Evolutionary conservation across 2,797 vertebrate genomes (phyloP), one percentile per base, ranked within the genome.

Genomic region (Mus caroli): DNA sequence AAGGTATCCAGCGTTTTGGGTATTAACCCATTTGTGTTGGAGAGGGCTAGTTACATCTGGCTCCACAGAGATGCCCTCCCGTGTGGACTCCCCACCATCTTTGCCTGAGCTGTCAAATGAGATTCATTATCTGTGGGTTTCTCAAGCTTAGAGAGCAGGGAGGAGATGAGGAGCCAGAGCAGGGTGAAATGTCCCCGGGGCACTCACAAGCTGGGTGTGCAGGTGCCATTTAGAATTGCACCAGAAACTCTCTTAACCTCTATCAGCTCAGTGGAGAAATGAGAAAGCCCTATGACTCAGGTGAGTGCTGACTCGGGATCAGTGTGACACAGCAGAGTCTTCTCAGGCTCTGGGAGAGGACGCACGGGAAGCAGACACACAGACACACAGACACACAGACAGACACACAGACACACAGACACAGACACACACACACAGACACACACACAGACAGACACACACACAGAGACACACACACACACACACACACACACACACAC

Each of bases 41-140:
- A 34, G 92, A 90, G 64, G 88, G 69, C 94, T 84, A 50, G 71
- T 88, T 40, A 52, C 60, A 88, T 91, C 77, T 89, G 78, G 95
- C 91, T 80, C 76, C 28, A 58, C 17, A 77, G 34, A 89, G 52
- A 69, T 64, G 80, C 91, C 76, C 69, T 94, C 96, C 88, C 77
- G 14, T 96, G 73, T 79, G 88, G 88, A 28, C 37, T 0, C 75
- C 80, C 46, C 40, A 40, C 91, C 80, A 17, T 90, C 77, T 60
- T 86, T 77, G 92, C 94, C 3, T 0, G 82, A 54, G 43, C 96
- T 98, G 94, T 94, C 95, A 94, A 89, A 94, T 94, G 96, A 92
- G 94, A 96, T 79, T 98, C 95, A 93, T 11, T 97, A 95, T 98
- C 97, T 95, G 10, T 97, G 97, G 78, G 77, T 95, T 98, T 97